Base-by-base conservation (phyloP, 2,113 vertebrate species). In the Tringa solitaria region DNA sequence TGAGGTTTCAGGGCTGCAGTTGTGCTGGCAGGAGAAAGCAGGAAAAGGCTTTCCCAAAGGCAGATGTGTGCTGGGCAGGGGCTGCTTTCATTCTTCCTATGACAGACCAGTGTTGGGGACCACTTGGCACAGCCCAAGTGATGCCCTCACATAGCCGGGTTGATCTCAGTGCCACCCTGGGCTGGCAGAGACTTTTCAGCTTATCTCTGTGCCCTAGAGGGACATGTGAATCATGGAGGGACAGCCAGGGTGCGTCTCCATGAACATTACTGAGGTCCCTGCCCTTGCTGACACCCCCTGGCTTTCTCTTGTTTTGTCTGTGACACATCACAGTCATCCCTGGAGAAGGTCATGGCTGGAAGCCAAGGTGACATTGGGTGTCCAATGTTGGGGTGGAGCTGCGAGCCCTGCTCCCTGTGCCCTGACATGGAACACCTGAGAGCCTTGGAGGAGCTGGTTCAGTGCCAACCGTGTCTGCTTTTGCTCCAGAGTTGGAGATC, bases 191-290 rank as follows among this genome's bases (percentile, higher is more conserved):
- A 56, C 22, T 43, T 85, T 26, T 54, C 63, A 78, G 45, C 28
- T 45, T 24, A 17, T 65, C 50, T 65, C 11, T 45, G 64, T 18
- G 43, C 23, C 33, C 10, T 0, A 1, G 18, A 48, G 54, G 53
- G 46, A 23, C 13, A 2, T 0, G 4, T 37, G 67, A 75, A 19
- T 90, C 67, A 65, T 1, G 0, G 2, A 16, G 43, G 43, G n/a
- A 69, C 20, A 60, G 67, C 35, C 15, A 9, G 41, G 41, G 35
- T 39, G 16, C 3, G 8, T 75, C 56, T 26, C 50, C 1, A 0
- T 9, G 32, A 48, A 20, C 39, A 4, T 26, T 21, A 18, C 45
- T 7, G 64, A 59, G n/a, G 11, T 48, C 32, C 45, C 45, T 83
- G 85, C 50, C 45, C 81, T 74, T 35, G 33, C 41, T 77, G 75